Evolutionary conservation across 2,797 vertebrate species (phyloP).

Genomic region (Gephyroberyx darwinii): DNA sequence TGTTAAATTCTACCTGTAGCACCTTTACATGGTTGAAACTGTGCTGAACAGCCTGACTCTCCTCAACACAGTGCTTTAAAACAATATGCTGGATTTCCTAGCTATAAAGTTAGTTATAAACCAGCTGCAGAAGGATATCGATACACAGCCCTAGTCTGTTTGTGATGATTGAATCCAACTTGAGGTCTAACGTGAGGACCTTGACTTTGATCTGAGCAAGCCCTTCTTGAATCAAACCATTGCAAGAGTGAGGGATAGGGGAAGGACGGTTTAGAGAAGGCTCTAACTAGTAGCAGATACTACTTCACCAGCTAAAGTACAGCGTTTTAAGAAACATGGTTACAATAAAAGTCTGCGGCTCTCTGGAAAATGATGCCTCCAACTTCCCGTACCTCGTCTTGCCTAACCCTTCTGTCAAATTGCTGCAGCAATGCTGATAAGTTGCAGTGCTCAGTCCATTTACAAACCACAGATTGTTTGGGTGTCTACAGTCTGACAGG

Average conservation of each 20-base stretch:
- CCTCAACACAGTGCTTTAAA: too few species aligned
- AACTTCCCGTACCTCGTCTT: constrained; percentile 38
- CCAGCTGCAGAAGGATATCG: too few species aligned
- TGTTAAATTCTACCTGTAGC: too few species aligned
- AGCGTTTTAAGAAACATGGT: constrained; percentile 7
- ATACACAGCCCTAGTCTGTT: too few species aligned
- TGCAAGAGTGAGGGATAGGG: too few species aligned
- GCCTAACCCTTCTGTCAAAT: constrained; percentile 56
- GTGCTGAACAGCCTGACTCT: too few species aligned
- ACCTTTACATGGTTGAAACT: too few species aligned
- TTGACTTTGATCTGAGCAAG: too few species aligned
- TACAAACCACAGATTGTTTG: constrained; percentile 69
- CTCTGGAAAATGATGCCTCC: constrained; percentile 2
- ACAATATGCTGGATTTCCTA: too few species aligned
- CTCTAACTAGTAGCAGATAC: background rate
- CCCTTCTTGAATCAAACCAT: too few species aligned
- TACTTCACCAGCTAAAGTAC: background rate
- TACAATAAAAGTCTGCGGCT: background rate
- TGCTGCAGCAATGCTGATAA: constrained; percentile 50
- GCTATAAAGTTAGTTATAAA: too few species aligned
- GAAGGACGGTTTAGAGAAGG: background rate
- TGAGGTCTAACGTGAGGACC: background rate
- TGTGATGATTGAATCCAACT: background rate
- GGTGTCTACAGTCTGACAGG: constrained; percentile 68
- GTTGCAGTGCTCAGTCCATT: constrained; percentile 55